Base-by-base conservation (phyloP, 2,113 vertebrate genomes). In the Panurus biarmicus region DNA sequence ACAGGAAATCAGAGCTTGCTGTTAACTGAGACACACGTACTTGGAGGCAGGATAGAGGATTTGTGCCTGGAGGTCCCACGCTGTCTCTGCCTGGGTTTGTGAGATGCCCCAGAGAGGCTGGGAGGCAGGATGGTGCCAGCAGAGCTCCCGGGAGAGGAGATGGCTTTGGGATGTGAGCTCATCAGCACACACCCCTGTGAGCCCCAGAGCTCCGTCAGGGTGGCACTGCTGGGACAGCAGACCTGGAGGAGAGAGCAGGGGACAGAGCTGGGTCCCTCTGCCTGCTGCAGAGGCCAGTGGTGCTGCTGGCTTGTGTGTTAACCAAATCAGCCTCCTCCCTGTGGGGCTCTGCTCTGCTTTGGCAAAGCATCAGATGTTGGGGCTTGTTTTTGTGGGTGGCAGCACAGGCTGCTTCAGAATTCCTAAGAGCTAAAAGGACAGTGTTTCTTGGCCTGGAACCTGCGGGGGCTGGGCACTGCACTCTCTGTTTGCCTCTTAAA, bases 251-350 rank as follows among this genome's bases (percentile, higher is more conserved):
- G n/a, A 40, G 50, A 50, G 62, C 24, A 35, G 50, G 12, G 36
- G 28, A 4, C 6, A 0, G 11, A 21, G 31, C 42, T 1, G 4
- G 15, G n/a, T 11, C 4, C 58, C 58, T 50, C 61, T 19, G 42
- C 31, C n/a, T 0, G 2, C 17, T 33, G 61, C 24, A 14, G 4
- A n/a, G 69, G 60, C 22, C 14, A 5, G 3, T 0, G 0, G 36
- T n/a, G 40, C n/a, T 10, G 10, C 11, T 11, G 13, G 0, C 5
- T 5, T 17, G 12, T 3, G 5, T 7, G 25, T 20, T 10, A 40
- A 3, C 6, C 3, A 1, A 12, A 56, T 28, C 0, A 1, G 23
- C 15, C 8, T 23, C n/a, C 40, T 56, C 4, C 19, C 5, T 4
- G 54, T 9, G 61, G 38, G 11, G 29, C 36, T 56, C 11, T 7